These are phyloP conservation scores for Pomatorhinus ruficollis DNA, from an alignment of 2,113 vertebrate species.

Conservation along the genomic window DNA sequence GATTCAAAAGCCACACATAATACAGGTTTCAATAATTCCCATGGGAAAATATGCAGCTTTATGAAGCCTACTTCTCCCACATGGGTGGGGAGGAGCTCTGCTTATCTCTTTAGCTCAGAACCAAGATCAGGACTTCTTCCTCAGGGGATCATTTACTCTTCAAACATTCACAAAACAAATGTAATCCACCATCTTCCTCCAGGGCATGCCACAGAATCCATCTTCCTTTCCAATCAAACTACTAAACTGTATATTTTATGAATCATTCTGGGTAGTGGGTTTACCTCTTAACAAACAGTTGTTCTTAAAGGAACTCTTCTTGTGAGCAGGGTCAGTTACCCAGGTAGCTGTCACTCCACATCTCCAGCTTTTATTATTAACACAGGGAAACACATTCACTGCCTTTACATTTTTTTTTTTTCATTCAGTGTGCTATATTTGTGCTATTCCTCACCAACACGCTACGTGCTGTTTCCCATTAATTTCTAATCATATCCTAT, in stretches of 20 bases:
- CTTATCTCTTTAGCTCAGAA: conserved; percentile 50
- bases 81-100: neutral
- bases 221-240: neutral
- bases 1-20: neutral
- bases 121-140: conserved; percentile 3
- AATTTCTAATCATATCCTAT: neutral
- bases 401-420: neutral
- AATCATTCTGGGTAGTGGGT: neutral
- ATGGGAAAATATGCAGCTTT: conserved; percentile 37
- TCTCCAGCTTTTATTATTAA: neutral
- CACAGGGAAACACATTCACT: neutral
- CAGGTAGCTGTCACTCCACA: neutral
- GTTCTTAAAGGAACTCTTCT: neutral
- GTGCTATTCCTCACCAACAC: neutral
- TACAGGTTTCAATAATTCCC: neutral
- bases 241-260: neutral
- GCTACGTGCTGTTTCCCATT: neutral
- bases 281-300: neutral
- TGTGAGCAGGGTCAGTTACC: neutral
- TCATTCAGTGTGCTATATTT: neutral
- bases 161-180: conserved; percentile 30
- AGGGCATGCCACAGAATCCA: neutral
- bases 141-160: neutral
- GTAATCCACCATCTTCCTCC: neutral
- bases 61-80: neutral